Evolutionary conservation across 1,140 invertebrate genomes (phyloP), one percentile per base, ranked within the genome.

Genomic region (Proctacanthus coquilletti): DNA sequence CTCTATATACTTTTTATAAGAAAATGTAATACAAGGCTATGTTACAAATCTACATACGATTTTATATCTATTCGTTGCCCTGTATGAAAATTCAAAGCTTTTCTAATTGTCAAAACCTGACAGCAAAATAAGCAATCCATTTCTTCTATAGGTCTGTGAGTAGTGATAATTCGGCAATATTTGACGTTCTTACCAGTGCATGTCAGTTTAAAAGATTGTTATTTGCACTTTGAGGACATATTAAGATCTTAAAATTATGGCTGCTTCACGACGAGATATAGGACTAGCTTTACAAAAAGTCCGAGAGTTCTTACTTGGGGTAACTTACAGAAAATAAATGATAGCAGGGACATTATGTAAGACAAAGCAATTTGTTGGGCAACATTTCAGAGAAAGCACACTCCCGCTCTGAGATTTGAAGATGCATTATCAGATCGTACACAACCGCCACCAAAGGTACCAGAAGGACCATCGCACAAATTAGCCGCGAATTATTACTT

Each of bases 401-500:
- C 61, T 2, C 59, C 66, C 43, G 68, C 71, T n/a, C 45, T 80
- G 25, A 69, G 81, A 51, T 82, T 71, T 49, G 63, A 71, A 41
- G 67, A 78, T 27, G 51, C 64, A 9, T 4, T 77, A 20, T 57
- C 77, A 11, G 61, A 70, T 10, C 69, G 80, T 46, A 84, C 77
- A 23, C 83, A 84, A 50, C 80, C 81, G 4, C 72, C 63, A 15
- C 84, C 86, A 23, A 49, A 70, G 31, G 46, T 91, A 19, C 84
- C 85, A 11, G 75, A 72, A 36, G 86, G 85, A 21, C 71, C 75
- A 3, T 63, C 72, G 34, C 75, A 83, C 55, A 74, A 74, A 39
- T 52, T 78, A 31, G 71, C 73, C 29, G 67, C 69, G 40, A 86
- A 89, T 54, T 86, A 86, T 51, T 92, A 91, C 49, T 81, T 65